Evolutionary conservation across 2,113 vertebrate genomes (phyloP), one percentile per base, ranked within the genome.

Genomic region (Pipa parva): DNA sequence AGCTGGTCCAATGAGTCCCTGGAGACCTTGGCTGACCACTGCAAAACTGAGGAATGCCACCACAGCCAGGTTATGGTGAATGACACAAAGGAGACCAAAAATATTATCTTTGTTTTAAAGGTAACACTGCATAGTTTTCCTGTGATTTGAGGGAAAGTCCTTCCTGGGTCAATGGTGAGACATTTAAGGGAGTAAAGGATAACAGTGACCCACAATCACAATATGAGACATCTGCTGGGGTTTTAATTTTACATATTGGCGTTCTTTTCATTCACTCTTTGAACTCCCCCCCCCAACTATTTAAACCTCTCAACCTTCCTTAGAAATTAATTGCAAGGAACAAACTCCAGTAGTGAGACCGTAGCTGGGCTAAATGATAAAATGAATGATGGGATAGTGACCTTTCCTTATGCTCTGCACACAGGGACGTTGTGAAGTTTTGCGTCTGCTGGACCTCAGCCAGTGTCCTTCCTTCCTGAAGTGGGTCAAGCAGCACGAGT

Each of bases 31-130:
- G 79, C 75, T n/a, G 65, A 59, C 39, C 37, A 75, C 45, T 84
- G 77, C 64, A 87, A 74, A 77, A 26, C 74, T 0, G 80, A 81
- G 63, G 78, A 75, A 42, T 81, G 82, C 72, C 71, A 76, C 0
- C 77, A 71, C 15, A 81, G 77, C 24, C 79, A 84, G 59, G 69
- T 84, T 69, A 70, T 85, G 50, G 69, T 70, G 61, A 72, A 62
- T 64, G 79, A 80, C 66, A 68, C 79, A n/a, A 3, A 63, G 0
- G 76, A 83, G 2, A 80, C 79, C 7, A 60, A 49, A 24, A 81
- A 60, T 13, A 17, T 86, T 20, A 74, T 82, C 62, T 77, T 83
- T 21, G 31, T 86, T 59, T 70, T 60, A 37, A 75, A 82, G 81
- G 81, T 87, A 72, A 83, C 24, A 4, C 10, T 11, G 17, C 11